These are phyloP conservation scores for Micrastur ruficollis DNA, from an alignment of 2,797 vertebrate species.

Conservation along the genomic window DNA sequence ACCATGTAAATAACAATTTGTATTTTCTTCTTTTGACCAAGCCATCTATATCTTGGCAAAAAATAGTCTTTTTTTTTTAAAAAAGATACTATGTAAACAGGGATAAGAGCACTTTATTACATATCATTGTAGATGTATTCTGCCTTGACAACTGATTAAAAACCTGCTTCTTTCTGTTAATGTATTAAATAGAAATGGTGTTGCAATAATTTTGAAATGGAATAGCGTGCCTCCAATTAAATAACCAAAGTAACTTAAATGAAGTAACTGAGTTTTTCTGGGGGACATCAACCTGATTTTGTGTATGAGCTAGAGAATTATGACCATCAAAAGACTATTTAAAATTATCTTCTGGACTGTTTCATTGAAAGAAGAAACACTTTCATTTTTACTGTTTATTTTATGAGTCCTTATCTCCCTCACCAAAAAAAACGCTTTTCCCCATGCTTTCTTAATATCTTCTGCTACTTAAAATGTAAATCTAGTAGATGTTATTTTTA, in stretches of 20 bases:
- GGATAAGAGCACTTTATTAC: background rate
- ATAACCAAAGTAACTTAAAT: background rate
- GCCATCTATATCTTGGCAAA: background rate
- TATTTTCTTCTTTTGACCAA: background rate
- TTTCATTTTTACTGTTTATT: background rate
- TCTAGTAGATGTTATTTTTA: background rate
- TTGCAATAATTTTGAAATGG: background rate
- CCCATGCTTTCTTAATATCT: background rate
- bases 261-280: background rate
- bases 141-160: background rate
- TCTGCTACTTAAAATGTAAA: background rate
- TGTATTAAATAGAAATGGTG: background rate
- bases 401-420: background rate
- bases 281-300: background rate
- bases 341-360: background rate
- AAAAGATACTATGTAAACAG: background rate
- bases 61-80: background rate
- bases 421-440: background rate
- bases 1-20: background rate
- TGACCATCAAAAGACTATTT: background rate
- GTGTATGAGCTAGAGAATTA: background rate
- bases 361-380: background rate
- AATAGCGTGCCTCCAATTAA: background rate
- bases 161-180: background rate
- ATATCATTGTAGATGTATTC: background rate